Percentiles rank a stretch among this genome's conserved stretches.
Evolutionary conservation across 2,888 invertebrate genomes (phyloP).

Genomic region (Lasioglossum oenotherae): DNA sequence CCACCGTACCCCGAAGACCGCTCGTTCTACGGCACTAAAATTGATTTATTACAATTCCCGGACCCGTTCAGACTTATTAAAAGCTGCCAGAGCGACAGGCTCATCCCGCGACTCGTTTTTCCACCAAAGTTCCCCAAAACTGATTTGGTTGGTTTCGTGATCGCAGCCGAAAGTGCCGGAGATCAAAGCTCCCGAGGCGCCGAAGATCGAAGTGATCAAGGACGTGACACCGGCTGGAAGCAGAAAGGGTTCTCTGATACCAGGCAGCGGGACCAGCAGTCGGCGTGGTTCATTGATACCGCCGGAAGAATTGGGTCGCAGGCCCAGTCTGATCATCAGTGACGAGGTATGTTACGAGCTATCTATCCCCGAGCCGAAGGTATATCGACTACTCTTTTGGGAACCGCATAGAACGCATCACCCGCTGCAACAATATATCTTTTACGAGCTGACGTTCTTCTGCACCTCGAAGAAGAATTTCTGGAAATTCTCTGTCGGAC

Average conservation of each 20-base stretch:
- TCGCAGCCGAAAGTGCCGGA: conserved; percentile 84
- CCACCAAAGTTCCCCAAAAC: not conserved
- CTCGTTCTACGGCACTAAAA: not conserved
- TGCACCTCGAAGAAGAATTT: not conserved
- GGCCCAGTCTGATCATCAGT: conserved; percentile 96
- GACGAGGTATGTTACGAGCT: conserved; percentile 92
- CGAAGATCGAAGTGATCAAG: conserved; percentile 94
- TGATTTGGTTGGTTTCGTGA: conserved; percentile 35
- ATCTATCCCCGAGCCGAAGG: conserved; percentile 33
- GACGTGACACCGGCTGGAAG: conserved; percentile 90
- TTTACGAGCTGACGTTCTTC: not conserved
- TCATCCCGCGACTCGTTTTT: not conserved
- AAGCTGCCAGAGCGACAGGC: conserved; percentile 1
- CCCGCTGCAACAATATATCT: conserved; percentile 31
- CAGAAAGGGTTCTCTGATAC: conserved; percentile 91
- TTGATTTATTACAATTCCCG: not conserved
- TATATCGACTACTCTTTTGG: conserved; percentile 51
- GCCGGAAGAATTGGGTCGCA: conserved; percentile 93
- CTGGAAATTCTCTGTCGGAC: not conserved
- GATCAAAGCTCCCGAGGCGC: conserved; percentile 89
- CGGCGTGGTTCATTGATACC: conserved; percentile 95
- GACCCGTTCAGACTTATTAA: not conserved
- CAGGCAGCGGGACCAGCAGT: conserved; percentile 88
- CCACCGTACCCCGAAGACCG: not conserved
- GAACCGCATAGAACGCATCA: conserved; percentile 29